Base-by-base conservation (phyloP, 64 coral and sea anemone genomes). In the Actinia equina region DNA sequence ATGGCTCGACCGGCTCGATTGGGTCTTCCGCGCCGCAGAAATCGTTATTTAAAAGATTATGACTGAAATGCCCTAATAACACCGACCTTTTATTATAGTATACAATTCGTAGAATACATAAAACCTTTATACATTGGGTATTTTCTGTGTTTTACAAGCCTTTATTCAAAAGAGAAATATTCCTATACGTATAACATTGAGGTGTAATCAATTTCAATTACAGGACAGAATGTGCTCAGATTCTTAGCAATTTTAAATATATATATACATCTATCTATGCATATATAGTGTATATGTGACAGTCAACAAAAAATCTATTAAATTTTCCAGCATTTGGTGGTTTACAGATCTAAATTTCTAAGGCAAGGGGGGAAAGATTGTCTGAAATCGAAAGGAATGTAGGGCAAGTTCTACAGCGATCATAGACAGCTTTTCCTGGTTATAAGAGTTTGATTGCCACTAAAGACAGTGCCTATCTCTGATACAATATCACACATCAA, bases 211-310 rank as follows among this genome's bases (percentile, higher is more conserved):
- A 37, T 84, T 58, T 84, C 59, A 58, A 37, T 30, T 84, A 58
- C 26, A 58, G 82, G 45, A 84, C 82, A 84, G 52, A 57, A 57
- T 84, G 45, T 60, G 52, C 53, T 60, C 82, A 84, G 46, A 84
- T 84, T 84, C n/a, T 81, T 51, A 81, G 42, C 78, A 81, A 81
- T 20, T 81, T 81, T 81, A 81, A 81, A 81, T 81, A 81, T 52
- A 81, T 52, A 81, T 81, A 49, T 81, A 81, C 49, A 81, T 81
- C 42, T 52, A 81, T 23, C 69, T 74, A 74, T 74, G 69, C 69
- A 74, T 69, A 69, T 69, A 69, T 74, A 74, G 69, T 74, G 69
- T 74, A 74, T 74, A 74, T 74, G 69, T 74, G 25, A n/a, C 26
- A 74, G 69, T 74, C 7, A 30, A 30, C 69, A 30, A 41, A 30